Evolutionary conservation across 2,797 vertebrate genomes (phyloP).

Genomic region (Pampus argenteus): DNA sequence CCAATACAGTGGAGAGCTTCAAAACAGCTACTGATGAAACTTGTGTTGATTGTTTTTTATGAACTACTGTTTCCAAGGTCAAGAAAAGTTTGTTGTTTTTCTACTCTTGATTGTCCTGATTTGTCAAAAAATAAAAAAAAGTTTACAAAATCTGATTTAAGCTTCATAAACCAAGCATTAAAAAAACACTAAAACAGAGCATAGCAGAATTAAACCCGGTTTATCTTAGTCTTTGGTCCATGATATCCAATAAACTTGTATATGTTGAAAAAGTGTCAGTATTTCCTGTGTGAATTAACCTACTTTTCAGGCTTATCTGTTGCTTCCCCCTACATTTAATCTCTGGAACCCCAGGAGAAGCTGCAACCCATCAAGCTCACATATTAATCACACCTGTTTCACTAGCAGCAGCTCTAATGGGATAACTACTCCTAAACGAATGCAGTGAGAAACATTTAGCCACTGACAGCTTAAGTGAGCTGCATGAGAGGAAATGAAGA

Average conservation of each 20-base stretch:
- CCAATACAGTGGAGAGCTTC: background rate
- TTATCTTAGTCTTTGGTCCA: background rate
- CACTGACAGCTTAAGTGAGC: constrained; percentile 26
- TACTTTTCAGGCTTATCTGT: background rate
- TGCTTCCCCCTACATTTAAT: background rate
- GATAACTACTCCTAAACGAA: constrained; percentile 17
- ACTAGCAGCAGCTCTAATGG: constrained; percentile 26
- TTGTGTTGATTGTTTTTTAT: too few relatives aligned
- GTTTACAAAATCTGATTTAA: background rate
- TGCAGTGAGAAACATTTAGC: constrained; percentile 20
- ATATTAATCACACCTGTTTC: constrained; percentile 34
- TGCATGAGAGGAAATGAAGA: constrained; percentile 17
- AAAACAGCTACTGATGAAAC: too few relatives aligned
- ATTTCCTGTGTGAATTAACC: constrained; percentile 1
- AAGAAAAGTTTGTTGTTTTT: background rate
- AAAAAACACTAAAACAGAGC: background rate
- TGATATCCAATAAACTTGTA: background rate
- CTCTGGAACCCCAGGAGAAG: background rate
- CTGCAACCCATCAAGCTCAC: constrained; percentile 28
- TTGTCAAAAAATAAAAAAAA: background rate
- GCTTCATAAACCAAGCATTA: background rate
- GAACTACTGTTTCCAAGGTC: background rate
- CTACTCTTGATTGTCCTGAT: background rate
- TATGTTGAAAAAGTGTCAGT: background rate
- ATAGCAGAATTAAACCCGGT: background rate